Conservation (phyloP, 2,888 invertebrate genomes). For the Crossocerus cetratus region DNA sequence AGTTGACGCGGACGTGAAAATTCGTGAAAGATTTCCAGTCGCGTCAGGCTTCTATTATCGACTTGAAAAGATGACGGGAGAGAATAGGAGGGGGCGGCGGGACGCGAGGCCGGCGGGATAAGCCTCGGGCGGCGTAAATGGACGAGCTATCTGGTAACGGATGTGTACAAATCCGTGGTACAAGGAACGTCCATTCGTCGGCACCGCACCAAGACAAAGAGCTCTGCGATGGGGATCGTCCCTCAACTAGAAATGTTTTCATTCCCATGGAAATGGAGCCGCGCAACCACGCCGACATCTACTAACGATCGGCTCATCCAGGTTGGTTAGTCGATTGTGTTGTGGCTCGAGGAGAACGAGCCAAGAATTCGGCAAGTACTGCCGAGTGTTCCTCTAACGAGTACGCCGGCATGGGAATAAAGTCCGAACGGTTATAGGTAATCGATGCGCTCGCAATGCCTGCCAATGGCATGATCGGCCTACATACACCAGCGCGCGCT, state of each 20-base stretch:
- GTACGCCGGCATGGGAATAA: background rate
- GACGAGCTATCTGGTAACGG: slow-evolving; percentile 42
- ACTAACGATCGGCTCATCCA: slow-evolving; percentile 25
- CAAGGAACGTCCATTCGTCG: slow-evolving; percentile 62
- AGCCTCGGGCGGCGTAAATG: slow-evolving; percentile 32
- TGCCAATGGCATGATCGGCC: slow-evolving; percentile 29
- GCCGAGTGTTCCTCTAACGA: background rate
- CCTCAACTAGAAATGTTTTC: slow-evolving; percentile 63
- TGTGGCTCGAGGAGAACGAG: slow-evolving; percentile 14
- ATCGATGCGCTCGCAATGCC: slow-evolving; percentile 29
- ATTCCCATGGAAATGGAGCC: slow-evolving; percentile 62
- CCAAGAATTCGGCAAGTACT: slow-evolving; percentile 27
- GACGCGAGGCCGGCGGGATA: slow-evolving; percentile 13
- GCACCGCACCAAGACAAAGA: slow-evolving; percentile 44
- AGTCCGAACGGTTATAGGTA: slow-evolving; percentile 24
- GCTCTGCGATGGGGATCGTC: slow-evolving; percentile 43
- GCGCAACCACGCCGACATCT: slow-evolving; percentile 11
- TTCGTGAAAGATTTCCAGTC: too few species aligned
- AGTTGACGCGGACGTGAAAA: too few species aligned
- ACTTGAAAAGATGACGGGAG: too few species aligned
- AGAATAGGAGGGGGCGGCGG: too few species aligned
- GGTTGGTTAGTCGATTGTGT: slow-evolving; percentile 23
- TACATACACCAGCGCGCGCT: slow-evolving; percentile 25
- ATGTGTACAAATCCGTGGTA: slow-evolving; percentile 58
- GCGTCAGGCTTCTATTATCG: too few species aligned